These are phyloP conservation scores for Sphyrna mokarran DNA, from an alignment of 2,113 vertebrate genomes.

Conservation along the genomic window DNA sequence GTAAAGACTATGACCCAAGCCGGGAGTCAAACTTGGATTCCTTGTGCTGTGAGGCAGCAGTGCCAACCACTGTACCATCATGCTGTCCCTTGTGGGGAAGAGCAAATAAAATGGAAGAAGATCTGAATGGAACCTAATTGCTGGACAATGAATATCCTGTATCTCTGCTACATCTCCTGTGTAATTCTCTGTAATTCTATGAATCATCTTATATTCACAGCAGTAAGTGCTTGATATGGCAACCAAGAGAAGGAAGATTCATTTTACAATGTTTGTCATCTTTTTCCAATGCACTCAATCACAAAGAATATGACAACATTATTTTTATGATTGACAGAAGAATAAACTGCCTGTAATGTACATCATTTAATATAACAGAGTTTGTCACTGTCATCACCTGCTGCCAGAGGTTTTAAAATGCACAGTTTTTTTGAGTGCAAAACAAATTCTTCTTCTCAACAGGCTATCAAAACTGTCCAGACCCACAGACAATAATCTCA, in stretches of 20 bases:
- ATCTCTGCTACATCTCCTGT: not conserved
- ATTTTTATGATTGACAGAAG: not conserved
- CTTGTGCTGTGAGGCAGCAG: too few species aligned
- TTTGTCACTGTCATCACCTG: not conserved
- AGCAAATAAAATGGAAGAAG: not conserved
- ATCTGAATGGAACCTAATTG: not conserved
- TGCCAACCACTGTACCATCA: too few species aligned
- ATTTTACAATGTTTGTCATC: not conserved
- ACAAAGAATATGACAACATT: not conserved
- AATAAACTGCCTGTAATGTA: not conserved
- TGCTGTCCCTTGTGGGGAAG: not conserved
- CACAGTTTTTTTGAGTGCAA: not conserved
- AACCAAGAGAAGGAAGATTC: not conserved
- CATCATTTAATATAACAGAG: not conserved
- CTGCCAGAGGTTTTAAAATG: not conserved
- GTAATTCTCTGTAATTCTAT: not conserved
- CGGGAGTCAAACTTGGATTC: too few species aligned
- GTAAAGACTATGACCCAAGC: too few species aligned
- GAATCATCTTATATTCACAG: too few species aligned
- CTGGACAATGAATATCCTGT: not conserved
- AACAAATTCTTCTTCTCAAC: slow-evolving; percentile 24
- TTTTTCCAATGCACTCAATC: not conserved
- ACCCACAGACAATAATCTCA: slow-evolving; percentile 27
- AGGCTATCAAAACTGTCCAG: not conserved
- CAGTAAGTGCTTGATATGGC: not conserved